These are phyloP conservation scores for Sebastes goodei DNA, from an alignment of 2,797 vertebrate genomes.

Conservation along the genomic window DNA sequence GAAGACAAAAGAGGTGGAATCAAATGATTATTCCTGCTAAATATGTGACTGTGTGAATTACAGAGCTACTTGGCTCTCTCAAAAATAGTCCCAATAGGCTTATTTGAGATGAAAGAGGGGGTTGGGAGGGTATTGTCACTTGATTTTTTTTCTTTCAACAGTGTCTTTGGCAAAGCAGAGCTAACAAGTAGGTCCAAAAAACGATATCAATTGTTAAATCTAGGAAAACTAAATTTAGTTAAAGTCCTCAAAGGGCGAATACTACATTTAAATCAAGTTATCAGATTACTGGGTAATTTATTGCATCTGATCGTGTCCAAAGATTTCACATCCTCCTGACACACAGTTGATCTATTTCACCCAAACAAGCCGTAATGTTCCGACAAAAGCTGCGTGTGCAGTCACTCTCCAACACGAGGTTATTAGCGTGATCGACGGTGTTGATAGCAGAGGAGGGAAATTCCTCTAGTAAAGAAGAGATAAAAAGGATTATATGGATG, in stretches of 20 bases:
- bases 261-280: neutral
- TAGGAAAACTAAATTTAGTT: conserved; percentile 25
- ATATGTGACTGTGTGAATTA: conserved; percentile 61
- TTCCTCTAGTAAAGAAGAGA: conserved; percentile 34
- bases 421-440: conserved; percentile 15
- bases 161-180: conserved; percentile 34
- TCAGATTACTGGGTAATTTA: neutral
- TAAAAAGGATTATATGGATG: conserved; percentile 51
- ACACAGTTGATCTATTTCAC: conserved; percentile 10
- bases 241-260: neutral
- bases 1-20: conserved; percentile 55
- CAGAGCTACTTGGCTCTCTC: conserved; percentile 57
- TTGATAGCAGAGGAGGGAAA: conserved; percentile 36
- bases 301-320: neutral
- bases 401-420: neutral
- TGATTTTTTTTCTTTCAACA: conserved; percentile 45
- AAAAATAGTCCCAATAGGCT: conserved; percentile 57
- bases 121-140: conserved; percentile 43
- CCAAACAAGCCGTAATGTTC: conserved; percentile 1
- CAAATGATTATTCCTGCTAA: conserved; percentile 58
- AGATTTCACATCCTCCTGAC: conserved; percentile 19
- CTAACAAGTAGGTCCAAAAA: conserved; percentile 43
- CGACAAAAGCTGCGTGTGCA: conserved; percentile 3
- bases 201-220: conserved; percentile 29
- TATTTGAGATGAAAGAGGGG: conserved; percentile 58